These are phyloP conservation scores for Puffinus mauretanicus DNA, from an alignment of 2,113 vertebrate genomes.

Conservation along the genomic window DNA sequence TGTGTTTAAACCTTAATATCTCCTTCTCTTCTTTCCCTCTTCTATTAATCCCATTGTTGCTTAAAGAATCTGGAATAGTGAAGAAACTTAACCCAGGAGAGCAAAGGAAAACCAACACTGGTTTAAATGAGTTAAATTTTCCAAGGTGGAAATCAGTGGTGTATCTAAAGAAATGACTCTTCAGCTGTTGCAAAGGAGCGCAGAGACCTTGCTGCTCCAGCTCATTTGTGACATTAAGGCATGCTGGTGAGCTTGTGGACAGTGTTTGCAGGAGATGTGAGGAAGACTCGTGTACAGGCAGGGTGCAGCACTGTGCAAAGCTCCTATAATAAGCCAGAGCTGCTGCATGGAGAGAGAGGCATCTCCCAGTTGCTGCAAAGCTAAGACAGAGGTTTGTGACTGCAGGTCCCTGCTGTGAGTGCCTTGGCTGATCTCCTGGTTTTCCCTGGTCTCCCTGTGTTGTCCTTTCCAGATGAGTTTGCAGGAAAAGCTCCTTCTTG, in stretches of 20 bases:
- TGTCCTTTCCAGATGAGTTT: background rate
- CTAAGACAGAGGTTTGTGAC: background rate
- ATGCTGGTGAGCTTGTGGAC: background rate
- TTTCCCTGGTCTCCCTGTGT: background rate
- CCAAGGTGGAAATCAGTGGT: background rate
- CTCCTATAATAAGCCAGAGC: background rate
- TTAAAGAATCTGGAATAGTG: background rate
- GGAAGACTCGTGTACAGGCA: background rate
- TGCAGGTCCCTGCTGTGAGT: background rate
- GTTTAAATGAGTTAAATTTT: background rate
- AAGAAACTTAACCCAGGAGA: background rate
- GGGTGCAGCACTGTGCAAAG: background rate
- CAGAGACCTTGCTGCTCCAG: background rate
- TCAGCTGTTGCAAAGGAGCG: background rate
- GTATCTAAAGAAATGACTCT: background rate
- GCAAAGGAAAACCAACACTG: background rate
- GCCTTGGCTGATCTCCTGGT: background rate
- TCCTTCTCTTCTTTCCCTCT: background rate
- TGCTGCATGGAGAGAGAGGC: background rate
- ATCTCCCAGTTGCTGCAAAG: background rate
- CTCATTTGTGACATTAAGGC: background rate
- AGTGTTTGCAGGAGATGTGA: background rate
- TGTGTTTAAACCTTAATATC: background rate
- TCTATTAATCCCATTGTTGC: background rate
- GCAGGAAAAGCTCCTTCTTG: background rate